Evolutionary conservation across 30 jellyfish, hydroid and myxozoan species (phyloP), one percentile per base, ranked within the genome.

Genomic region (Euphysa ruthae): DNA sequence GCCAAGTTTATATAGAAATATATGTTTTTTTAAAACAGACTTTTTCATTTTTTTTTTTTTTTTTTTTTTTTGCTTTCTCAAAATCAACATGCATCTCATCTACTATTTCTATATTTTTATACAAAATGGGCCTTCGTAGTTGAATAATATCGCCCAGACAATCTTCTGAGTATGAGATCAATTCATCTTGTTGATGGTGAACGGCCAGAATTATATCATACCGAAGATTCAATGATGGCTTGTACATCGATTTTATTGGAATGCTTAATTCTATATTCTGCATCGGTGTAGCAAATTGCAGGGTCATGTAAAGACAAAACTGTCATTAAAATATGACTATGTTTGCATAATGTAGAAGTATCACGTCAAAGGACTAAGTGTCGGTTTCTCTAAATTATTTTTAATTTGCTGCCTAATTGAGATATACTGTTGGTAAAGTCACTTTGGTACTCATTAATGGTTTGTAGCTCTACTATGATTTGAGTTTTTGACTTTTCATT

Each of bases 241-340:
- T 56, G 70, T 18, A 56, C 32, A 56, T 56, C 32, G 22, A 56
- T 6, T 24, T 18, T 56, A 16, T 56, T 56, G 16, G 43, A 18
- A 52, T 14, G 20, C 12, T 21, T 56, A 16, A 19, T 6, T 30
- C 16, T 22, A n/a, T 56, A 8, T 21, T 46, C 10, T 46, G 2
- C 60, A 46, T 4, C 4, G 18, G 60, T 46, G 23, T 46, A 46
- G 23, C 23, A 32, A 19, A 56, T 30, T 52, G 66, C 70, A 56
- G 57, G 35, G 32, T 56, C 70, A 18, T 18, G 27, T 56, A 56
- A 56, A 56, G 43, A 24, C 7, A 22, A 21, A 16, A 56, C 32
- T 6, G 70, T 30, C 35, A 56, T 21, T 30, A 56, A 56, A 32
- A 56, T 56, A 43, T 56, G 70, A 30, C 70, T 56, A n/a, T 56